Conservation (phyloP, 2,113 vertebrate species). For the Grammomys dolichurus region DNA sequence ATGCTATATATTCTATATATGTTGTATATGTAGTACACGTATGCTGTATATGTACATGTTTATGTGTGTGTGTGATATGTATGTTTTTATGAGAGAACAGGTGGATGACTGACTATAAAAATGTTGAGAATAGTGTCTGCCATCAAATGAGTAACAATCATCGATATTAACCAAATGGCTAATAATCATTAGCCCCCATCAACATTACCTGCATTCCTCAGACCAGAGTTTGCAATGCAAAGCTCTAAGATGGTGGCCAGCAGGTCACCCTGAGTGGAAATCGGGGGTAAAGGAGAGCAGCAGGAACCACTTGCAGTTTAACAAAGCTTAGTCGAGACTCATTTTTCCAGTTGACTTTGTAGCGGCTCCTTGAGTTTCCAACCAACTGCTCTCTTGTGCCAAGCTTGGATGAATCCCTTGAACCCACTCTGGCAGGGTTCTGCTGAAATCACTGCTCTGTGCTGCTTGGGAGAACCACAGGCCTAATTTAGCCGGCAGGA, state of each 20-base stretch:
- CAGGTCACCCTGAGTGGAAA: neutral
- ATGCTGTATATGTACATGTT: too few species aligned
- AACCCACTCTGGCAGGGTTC: neutral
- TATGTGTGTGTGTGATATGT: too few species aligned
- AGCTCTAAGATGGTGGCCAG: neutral
- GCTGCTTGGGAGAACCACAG: conserved; percentile 30
- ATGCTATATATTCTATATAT: too few species aligned
- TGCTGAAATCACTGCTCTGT: conserved; percentile 56
- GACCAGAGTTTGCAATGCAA: neutral
- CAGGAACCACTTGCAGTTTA: neutral
- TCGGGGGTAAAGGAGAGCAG: too few species aligned
- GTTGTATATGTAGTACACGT: too few species aligned
- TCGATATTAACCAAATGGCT: neutral
- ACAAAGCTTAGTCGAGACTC: conserved; percentile 11
- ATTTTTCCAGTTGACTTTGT: conserved; percentile 58
- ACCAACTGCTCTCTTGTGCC: neutral
- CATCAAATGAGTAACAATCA: neutral
- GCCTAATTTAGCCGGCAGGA: conserved; percentile 47
- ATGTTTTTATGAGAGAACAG: neutral
- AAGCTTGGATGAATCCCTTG: conserved; percentile 28
- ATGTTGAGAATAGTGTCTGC: neutral
- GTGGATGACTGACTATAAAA: neutral
- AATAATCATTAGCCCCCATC: neutral
- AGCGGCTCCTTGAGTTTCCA: neutral
- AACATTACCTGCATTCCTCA: neutral